Conservation (phyloP, 1,140 invertebrate genomes). For the Tribolium castaneum region DNA sequence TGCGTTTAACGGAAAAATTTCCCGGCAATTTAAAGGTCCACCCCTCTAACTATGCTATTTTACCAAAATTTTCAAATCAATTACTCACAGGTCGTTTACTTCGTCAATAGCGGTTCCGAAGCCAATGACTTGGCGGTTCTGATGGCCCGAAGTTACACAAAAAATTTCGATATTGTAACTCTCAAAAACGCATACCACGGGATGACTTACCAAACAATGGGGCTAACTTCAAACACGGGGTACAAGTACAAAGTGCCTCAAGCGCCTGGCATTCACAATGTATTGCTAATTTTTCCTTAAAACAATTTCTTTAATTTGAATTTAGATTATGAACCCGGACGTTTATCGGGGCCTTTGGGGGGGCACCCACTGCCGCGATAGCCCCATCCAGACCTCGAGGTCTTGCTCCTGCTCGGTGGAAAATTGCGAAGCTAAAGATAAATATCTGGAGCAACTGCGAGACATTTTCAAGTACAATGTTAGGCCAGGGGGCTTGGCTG, state of each 20-base stretch:
- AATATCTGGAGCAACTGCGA: slow-evolving; percentile 85
- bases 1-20: slow-evolving; percentile 82
- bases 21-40: slow-evolving; percentile 85
- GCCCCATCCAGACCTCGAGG: slow-evolving; percentile 79
- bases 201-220: slow-evolving; percentile 84
- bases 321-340: slow-evolving; percentile 89
- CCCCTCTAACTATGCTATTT: slow-evolving; percentile 42
- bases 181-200: slow-evolving; percentile 93
- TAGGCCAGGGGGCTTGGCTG: slow-evolving; percentile 76
- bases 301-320: slow-evolving; percentile 8
- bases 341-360: slow-evolving; percentile 91
- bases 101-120: slow-evolving; percentile 97
- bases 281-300: slow-evolving; percentile 64
- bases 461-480: slow-evolving; percentile 76
- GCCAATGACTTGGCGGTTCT: slow-evolving; percentile 95
- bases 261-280: slow-evolving; percentile 86
- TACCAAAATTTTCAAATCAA: slow-evolving; percentile 31
- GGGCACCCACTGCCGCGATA: slow-evolving; percentile 88
- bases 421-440: slow-evolving; percentile 78
- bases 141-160: slow-evolving; percentile 87
- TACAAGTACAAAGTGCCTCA: slow-evolving; percentile 84
- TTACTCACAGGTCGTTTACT: slow-evolving; percentile 79
- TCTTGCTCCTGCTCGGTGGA: slow-evolving; percentile 74
- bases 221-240: slow-evolving; percentile 81
- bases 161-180: slow-evolving; percentile 86